Percentiles rank a stretch among this genome's conserved stretches.
Evolutionary conservation across 2,113 vertebrate genomes (phyloP).

Genomic region (Brevimyrus niger): DNA sequence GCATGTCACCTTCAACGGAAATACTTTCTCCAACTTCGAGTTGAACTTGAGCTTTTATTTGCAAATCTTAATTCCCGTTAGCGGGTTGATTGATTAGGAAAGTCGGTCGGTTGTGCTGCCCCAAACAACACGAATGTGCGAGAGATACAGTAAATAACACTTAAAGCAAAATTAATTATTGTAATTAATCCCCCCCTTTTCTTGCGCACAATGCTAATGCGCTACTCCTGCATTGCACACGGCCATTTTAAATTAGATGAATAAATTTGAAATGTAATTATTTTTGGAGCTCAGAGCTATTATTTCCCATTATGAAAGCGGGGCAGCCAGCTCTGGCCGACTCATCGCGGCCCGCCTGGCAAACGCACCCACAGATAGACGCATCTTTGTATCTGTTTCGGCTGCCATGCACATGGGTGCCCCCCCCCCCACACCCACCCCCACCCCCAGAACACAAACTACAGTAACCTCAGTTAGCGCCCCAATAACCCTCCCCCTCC

Average conservation of each 20-base stretch:
- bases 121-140: constrained; percentile 30
- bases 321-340: constrained; percentile 26
- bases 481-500: constrained; percentile 13
- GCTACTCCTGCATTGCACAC: constrained; percentile 22
- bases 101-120: constrained; percentile 32
- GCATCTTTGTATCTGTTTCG: constrained; percentile 39
- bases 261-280: constrained; percentile 61
- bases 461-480: constrained; percentile 46
- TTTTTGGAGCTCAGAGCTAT: constrained; percentile 59
- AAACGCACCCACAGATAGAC: constrained; percentile 45
- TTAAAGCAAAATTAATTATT: constrained; percentile 49
- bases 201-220: constrained; percentile 29
- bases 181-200: constrained; percentile 35
- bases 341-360: constrained; percentile 42
- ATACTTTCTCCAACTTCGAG: constrained; percentile 3
- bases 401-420: constrained; percentile 29
- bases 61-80: constrained; percentile 27
- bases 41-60: constrained; percentile 5
- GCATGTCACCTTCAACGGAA: not conserved
- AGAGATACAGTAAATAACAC: constrained; percentile 51
- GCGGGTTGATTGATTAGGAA: constrained; percentile 43
- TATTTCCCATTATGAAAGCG: constrained; percentile 45
- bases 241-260: constrained; percentile 57
- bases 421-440: constrained; percentile 25
- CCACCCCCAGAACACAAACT: constrained; percentile 45